Conservation (phyloP, 2,113 vertebrate species). For the Rhipidura dahli region DNA sequence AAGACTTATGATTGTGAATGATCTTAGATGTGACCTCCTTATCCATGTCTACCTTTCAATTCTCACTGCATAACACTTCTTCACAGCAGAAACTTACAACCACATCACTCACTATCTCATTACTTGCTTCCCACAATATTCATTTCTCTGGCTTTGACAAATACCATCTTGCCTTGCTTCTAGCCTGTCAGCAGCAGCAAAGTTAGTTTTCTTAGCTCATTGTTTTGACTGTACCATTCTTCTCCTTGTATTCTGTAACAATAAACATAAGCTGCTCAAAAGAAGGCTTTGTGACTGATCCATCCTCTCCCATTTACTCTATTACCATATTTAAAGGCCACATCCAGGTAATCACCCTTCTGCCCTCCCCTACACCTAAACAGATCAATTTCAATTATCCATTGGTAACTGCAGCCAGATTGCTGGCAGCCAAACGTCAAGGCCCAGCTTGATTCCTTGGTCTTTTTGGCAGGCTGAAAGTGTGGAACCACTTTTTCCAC, state of each 20-base stretch:
- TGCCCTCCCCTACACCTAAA: not conserved
- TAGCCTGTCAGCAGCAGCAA: slow-evolving; percentile 34
- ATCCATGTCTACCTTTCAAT: not conserved
- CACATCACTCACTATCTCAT: not conserved
- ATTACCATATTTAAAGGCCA: not conserved
- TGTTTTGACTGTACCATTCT: slow-evolving; percentile 45
- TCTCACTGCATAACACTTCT: not conserved
- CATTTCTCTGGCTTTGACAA: slow-evolving; percentile 32
- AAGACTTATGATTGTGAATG: not conserved
- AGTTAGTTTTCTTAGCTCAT: slow-evolving; percentile 31
- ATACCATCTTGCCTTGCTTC: not conserved
- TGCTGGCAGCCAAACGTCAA: not conserved
- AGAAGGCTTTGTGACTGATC: not conserved
- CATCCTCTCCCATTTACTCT: not conserved
- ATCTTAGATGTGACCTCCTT: not conserved
- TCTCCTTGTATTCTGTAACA: not conserved
- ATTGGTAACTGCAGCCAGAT: not conserved
- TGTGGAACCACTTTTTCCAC: not conserved
- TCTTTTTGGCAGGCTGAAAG: not conserved
- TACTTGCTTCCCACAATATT: slow-evolving; percentile 6
- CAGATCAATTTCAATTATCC: not conserved
- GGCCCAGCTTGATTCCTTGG: not conserved
- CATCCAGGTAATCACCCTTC: not conserved
- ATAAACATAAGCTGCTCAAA: slow-evolving; percentile 31
- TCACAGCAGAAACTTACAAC: not conserved